These are phyloP conservation scores for Popillia japonica DNA, from an alignment of 1,140 invertebrate genomes.

Conservation along the genomic window DNA sequence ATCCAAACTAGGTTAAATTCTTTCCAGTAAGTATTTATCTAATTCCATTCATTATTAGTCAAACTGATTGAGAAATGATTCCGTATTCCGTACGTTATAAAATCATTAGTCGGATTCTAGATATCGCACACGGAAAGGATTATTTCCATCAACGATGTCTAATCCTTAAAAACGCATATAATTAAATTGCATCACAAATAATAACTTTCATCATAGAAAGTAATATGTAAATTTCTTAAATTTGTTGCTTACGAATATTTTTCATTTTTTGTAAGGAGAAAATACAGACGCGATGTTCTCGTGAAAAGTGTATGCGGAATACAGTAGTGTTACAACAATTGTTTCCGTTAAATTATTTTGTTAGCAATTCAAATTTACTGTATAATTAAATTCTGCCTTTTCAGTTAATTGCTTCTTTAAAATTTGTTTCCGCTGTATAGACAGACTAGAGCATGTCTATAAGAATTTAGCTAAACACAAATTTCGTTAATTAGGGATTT, in stretches of 20 bases:
- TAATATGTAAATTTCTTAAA: not conserved
- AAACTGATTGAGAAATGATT: too few species aligned
- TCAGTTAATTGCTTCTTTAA: not conserved
- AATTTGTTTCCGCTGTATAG: not conserved
- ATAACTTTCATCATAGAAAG: constrained; percentile 23
- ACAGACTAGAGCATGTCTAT: too few species aligned
- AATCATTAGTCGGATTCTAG: not conserved
- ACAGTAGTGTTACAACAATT: not conserved
- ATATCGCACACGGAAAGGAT: not conserved
- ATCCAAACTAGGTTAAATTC: too few species aligned
- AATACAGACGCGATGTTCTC: not conserved
- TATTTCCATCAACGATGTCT: not conserved
- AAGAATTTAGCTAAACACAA: too few species aligned
- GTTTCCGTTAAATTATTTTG: constrained; percentile 5
- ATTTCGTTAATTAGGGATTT: too few species aligned
- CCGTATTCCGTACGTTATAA: too few species aligned
- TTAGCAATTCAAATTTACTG: constrained; percentile 9
- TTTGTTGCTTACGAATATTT: not conserved
- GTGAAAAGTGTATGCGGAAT: not conserved
- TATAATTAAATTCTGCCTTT: not conserved
- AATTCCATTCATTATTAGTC: too few species aligned
- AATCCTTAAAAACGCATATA: not conserved
- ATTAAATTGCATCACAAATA: constrained; percentile 25
- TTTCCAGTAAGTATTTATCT: too few species aligned
- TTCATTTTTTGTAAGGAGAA: not conserved